These are phyloP conservation scores for Xiphophorus hellerii DNA, from an alignment of 2,113 vertebrate genomes.

Conservation along the genomic window DNA sequence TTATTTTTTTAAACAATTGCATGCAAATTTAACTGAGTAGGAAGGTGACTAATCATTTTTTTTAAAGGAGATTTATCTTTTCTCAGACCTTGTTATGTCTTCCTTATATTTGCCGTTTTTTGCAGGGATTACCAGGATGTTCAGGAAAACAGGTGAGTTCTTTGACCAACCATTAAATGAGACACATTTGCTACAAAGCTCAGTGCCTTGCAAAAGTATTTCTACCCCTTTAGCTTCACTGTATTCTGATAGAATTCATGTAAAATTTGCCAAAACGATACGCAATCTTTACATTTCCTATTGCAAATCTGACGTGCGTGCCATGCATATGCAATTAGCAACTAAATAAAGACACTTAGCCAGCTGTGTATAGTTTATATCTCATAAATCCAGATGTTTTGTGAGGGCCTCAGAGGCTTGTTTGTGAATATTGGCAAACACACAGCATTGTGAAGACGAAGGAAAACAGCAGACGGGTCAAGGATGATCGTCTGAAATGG, in stretches of 20 bases:
- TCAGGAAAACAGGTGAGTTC: constrained; percentile 70
- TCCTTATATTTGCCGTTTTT: constrained; percentile 10
- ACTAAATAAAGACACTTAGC: not conserved
- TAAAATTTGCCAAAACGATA: not conserved
- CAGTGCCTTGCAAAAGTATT: not conserved
- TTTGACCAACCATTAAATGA: not conserved
- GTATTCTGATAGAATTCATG: not conserved
- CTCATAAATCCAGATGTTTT: not conserved
- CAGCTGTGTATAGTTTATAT: not conserved
- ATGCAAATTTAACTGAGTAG: not conserved
- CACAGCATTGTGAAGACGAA: not conserved
- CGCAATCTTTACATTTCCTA: not conserved
- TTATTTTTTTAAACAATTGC: too few relatives aligned
- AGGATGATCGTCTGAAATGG: not conserved
- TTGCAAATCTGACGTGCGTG: not conserved
- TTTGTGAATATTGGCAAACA: not conserved
- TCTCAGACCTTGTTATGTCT: not conserved
- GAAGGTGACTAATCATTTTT: not conserved
- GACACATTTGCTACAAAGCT: not conserved
- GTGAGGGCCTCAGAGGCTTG: not conserved
- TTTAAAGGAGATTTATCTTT: not conserved
- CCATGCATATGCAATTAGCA: not conserved
- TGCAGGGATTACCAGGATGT: constrained; percentile 67
- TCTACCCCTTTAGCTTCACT: not conserved
- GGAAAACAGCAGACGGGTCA: not conserved